Conservation (phyloP, 2,888 invertebrate genomes). For the Latheticus oryzae region DNA sequence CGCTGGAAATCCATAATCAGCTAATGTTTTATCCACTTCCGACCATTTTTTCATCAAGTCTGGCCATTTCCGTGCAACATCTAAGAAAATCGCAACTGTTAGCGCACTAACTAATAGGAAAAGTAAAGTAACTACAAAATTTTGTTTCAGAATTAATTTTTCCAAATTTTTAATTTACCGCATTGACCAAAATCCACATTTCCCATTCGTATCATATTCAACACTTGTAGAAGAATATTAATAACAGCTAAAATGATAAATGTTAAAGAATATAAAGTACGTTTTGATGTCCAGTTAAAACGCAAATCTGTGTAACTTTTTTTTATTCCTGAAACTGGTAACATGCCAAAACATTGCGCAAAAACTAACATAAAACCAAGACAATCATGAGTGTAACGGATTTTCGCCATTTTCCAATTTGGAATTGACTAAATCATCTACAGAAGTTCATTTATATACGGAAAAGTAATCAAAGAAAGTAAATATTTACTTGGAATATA, state of each 20-base stretch:
- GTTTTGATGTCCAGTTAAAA: constrained; percentile 26
- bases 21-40: constrained; percentile 61
- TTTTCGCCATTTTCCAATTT: too few relatives aligned
- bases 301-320: constrained; percentile 4
- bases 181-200: background rate
- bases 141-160: background rate
- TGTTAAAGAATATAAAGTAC: constrained; percentile 24
- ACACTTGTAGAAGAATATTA: constrained; percentile 1
- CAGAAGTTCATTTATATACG: too few relatives aligned
- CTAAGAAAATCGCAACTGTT: constrained; percentile 68
- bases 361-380: constrained; percentile 18
- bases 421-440: too few relatives aligned
- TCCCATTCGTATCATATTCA: constrained; percentile 6
- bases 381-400: constrained; percentile 15
- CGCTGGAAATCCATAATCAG: constrained; percentile 52
- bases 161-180: constrained; percentile 4
- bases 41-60: constrained; percentile 62
- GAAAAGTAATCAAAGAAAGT: constrained; percentile 1
- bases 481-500: constrained; percentile 12
- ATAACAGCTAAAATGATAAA: constrained; percentile 1
- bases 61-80: constrained; percentile 66
- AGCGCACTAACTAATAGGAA: constrained; percentile 70
- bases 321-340: constrained; percentile 27
- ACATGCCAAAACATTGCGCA: constrained; percentile 33
- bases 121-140: constrained; percentile 63